Percentiles rank a stretch among this genome's conserved stretches.
These are phyloP conservation scores for Hyposoter didymator DNA, from an alignment of 2,888 invertebrate species.

Conservation along the genomic window DNA sequence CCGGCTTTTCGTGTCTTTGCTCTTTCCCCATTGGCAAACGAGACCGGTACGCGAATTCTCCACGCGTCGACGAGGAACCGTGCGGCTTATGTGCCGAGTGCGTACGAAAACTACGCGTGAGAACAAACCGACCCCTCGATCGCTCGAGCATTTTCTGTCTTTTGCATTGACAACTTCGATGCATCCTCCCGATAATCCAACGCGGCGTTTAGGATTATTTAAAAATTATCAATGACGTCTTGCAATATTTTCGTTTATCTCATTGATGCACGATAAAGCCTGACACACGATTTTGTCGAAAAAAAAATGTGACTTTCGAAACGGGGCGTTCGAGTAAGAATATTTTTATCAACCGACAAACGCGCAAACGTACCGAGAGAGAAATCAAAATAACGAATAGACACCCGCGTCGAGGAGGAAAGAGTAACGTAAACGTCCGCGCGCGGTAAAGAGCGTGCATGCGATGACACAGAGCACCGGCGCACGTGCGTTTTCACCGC, in stretches of 20 bases:
- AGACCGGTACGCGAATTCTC: conserved; percentile 67
- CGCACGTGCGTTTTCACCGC: conserved; percentile 81
- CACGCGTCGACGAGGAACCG: conserved; percentile 67
- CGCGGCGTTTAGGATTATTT: background rate
- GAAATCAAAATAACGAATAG: conserved; percentile 58
- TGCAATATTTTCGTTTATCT: background rate
- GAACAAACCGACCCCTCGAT: conserved; percentile 64
- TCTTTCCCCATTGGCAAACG: conserved; percentile 53
- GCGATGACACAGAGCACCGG: conserved; percentile 81
- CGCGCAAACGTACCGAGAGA: conserved; percentile 71
- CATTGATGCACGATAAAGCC: background rate
- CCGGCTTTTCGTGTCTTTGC: conserved; percentile 41
- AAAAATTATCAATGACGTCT: background rate
- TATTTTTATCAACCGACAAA: conserved; percentile 72
- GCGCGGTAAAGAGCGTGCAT: conserved; percentile 70
- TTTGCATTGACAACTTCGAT: conserved; percentile 40
- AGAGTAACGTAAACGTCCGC: conserved; percentile 67
- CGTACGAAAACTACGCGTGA: conserved; percentile 62
- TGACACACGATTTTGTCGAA: conserved; percentile 43
- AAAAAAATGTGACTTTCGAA: background rate
- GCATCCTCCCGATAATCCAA: conserved; percentile 54
- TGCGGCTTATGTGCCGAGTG: conserved; percentile 17
- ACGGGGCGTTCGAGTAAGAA: background rate
- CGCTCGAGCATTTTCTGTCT: conserved; percentile 6
- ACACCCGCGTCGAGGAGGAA: background rate